phyloP scores from a whole-genome alignment of 2,888 invertebrate species.

The Camponotus fellah region DNA sequence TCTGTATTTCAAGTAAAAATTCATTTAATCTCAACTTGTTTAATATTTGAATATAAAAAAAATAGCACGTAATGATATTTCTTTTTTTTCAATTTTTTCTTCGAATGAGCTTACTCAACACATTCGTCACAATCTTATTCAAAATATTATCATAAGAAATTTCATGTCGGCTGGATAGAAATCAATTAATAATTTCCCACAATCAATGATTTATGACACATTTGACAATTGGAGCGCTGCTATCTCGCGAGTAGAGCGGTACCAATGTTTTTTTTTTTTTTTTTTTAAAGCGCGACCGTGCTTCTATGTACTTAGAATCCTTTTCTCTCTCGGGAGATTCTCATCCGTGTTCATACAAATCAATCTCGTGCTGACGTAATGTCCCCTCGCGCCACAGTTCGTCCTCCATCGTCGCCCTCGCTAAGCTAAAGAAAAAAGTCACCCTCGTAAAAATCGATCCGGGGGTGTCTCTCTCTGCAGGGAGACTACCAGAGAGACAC shows the following conservation, averaged over 20 bases:
- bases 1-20: background rate
- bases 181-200: conserved; percentile 15
- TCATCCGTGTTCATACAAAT: conserved; percentile 46
- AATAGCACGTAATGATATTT: background rate
- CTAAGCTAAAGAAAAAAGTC: conserved; percentile 60
- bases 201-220: conserved; percentile 16
- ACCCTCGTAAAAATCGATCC: conserved; percentile 74
- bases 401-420: conserved; percentile 70
- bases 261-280: background rate
- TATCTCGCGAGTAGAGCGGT: background rate
- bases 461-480: conserved; percentile 46
- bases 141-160: conserved; percentile 3
- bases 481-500: conserved; percentile 53
- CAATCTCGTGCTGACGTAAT: conserved; percentile 48
- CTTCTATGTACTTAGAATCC: conserved; percentile 6
- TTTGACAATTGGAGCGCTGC: conserved; percentile 19
- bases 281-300: background rate
- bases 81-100: background rate
- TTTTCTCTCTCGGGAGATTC: conserved; percentile 19
- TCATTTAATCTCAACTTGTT: background rate
- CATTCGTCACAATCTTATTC: background rate
- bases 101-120: background rate
- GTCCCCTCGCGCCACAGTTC: conserved; percentile 49
- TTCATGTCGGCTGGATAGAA: background rate
- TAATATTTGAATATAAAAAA: background rate